Conservation (phyloP, 2,797 vertebrate genomes). For the Anolis apletophallus region DNA sequence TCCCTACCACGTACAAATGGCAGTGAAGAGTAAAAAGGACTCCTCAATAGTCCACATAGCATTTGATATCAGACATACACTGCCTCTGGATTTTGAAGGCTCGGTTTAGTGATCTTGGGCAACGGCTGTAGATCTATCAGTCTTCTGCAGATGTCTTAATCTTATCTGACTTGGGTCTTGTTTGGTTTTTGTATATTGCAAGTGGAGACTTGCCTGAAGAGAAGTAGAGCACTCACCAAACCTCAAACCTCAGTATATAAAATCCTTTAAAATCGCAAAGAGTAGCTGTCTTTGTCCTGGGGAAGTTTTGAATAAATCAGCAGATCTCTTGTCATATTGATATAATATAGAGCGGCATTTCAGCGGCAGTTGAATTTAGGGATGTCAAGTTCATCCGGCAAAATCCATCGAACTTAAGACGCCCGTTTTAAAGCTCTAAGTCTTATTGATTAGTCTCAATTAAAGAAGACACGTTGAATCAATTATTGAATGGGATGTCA, state of each 20-base stretch:
- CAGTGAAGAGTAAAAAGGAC: background rate
- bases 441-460: no score
- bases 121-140: background rate
- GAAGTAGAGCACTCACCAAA: background rate
- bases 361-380: no score
- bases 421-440: no score
- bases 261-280: no score
- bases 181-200: background rate
- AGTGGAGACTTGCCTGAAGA: background rate
- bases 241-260: background rate
- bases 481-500: no score
- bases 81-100: background rate
- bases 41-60: background rate
- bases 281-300: background rate
- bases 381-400: no score
- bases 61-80: background rate
- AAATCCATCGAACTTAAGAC: no score
- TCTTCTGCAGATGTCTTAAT: background rate
- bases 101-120: background rate
- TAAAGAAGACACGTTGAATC: no score
- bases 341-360: no score
- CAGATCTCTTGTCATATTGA: no score
- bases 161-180: background rate
- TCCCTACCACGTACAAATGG: no score
- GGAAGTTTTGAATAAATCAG: no score